Percentiles rank a stretch among this genome's conserved stretches.
These are phyloP conservation scores for Mimachlamys varia DNA, from an alignment of 2,888 invertebrate genomes.

Conservation along the genomic window DNA sequence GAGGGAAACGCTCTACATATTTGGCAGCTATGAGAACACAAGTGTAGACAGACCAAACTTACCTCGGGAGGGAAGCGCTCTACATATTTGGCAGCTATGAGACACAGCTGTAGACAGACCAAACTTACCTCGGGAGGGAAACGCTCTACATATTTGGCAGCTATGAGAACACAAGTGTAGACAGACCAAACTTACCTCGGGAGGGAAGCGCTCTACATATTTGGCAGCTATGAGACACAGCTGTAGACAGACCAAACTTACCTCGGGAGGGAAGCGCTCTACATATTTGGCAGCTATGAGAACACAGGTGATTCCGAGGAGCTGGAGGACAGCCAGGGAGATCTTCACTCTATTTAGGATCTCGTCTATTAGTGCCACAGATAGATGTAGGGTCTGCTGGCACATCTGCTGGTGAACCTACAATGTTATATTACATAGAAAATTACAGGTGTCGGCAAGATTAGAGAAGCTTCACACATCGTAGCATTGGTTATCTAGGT, in stretches of 20 bases:
- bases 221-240: constrained; percentile 70
- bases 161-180: constrained; percentile 67
- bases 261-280: constrained; percentile 74
- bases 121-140: constrained; percentile 68
- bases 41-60: too few relatives aligned
- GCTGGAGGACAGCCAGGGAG: constrained; percentile 64
- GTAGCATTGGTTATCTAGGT: too few relatives aligned
- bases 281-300: constrained; percentile 72
- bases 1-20: constrained; percentile 59
- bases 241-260: constrained; percentile 30
- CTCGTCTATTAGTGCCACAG: constrained; percentile 68
- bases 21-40: constrained; percentile 42
- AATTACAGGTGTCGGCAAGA: too few relatives aligned
- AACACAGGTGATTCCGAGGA: constrained; percentile 71
- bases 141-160: constrained; percentile 67
- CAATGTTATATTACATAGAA: constrained; percentile 23
- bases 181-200: constrained; percentile 56
- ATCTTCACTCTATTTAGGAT: constrained; percentile 59
- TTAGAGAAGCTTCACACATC: too few relatives aligned
- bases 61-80: constrained; percentile 74
- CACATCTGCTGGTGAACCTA: constrained; percentile 70
- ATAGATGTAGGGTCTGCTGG: constrained; percentile 71
- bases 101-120: constrained; percentile 56
- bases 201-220: constrained; percentile 70
- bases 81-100: constrained; percentile 69